Base-by-base conservation (phyloP, 2,888 invertebrate genomes). In the Dryobota labecula region DNA sequence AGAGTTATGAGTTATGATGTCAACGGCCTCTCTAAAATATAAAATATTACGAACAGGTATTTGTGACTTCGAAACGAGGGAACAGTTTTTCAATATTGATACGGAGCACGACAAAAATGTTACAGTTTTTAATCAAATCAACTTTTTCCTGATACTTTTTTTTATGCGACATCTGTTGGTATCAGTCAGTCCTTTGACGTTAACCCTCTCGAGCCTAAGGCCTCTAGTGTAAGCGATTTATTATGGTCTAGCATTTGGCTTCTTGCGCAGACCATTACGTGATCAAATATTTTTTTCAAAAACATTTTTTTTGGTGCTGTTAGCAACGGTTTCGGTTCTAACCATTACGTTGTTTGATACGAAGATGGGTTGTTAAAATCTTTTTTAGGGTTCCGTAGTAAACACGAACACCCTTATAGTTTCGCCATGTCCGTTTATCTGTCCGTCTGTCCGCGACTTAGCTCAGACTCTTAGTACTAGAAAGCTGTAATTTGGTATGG, bases 191-290 rank as follows among this genome's bases (percentile, higher is more conserved):
- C 53, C 58, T 70, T 72, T 73, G 75, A 82, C 82, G 63, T 69
- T 63, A 68, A 70, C 69, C 57, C 72, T 69, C 54, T 64, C 45
- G 15, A 70, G 72, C 60, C 67, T 70, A 57, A 72, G 54, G 66
- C 63, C 63, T 41, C 54, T 76, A 62, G 54, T 67, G 79, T 71
- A 64, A 71, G 69, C 70, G 67, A 76, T 79, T 78, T 82, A 76
- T 82, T 67, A 76, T 64, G 67, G 63, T 57, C 71, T 61, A 70
- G 68, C 70, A 41, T 82, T 72, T 61, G 58, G 47, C 57, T 60
- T 78, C 76, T 64, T 49, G n/a, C 56, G 33, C 71, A 69, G 60
- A 67, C 18, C 27, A 49, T 58, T 33, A 49, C 38, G 27, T 58
- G 36, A 54, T 45, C 30, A 51, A 65, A 70, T 66, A 41, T 36